Conservation (phyloP, 2,797 vertebrate species). For the Ataeniobius toweri region DNA sequence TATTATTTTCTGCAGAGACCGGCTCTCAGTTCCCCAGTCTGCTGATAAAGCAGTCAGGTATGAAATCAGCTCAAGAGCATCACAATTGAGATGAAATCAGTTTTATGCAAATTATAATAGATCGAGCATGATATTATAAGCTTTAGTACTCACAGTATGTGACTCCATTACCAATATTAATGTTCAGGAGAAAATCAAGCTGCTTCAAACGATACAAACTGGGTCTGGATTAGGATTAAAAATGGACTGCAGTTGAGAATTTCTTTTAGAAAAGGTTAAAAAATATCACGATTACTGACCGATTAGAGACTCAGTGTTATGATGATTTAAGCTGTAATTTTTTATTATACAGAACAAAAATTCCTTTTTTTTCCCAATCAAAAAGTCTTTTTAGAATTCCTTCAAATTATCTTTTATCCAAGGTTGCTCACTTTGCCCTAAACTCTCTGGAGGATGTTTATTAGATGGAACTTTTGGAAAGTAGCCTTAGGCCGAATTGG, state of each 20-base stretch:
- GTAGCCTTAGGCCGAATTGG: background rate
- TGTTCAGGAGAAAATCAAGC: background rate
- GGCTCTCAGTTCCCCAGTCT: conserved; percentile 1
- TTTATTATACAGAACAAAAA: background rate
- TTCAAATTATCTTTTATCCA: background rate
- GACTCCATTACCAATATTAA: conserved; percentile 1
- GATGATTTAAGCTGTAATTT: background rate
- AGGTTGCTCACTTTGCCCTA: background rate
- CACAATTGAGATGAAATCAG: conserved; percentile 4
- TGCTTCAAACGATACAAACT: background rate
- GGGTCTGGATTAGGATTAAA: background rate
- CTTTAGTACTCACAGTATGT: background rate
- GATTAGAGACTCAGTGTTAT: background rate
- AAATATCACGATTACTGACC: background rate
- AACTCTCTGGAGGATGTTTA: conserved; percentile 2
- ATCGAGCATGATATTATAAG: background rate
- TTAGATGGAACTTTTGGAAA: background rate
- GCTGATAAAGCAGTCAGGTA: conserved; percentile 18
- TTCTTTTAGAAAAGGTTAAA: background rate
- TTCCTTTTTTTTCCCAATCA: background rate
- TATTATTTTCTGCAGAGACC: conserved; percentile 13
- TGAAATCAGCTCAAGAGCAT: conserved; percentile 7
- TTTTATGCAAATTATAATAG: background rate
- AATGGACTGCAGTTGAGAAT: background rate
- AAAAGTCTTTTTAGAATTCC: background rate